phyloP scores from a whole-genome alignment of 2,888 invertebrate genomes.

The Clitarchus hookeri region DNA sequence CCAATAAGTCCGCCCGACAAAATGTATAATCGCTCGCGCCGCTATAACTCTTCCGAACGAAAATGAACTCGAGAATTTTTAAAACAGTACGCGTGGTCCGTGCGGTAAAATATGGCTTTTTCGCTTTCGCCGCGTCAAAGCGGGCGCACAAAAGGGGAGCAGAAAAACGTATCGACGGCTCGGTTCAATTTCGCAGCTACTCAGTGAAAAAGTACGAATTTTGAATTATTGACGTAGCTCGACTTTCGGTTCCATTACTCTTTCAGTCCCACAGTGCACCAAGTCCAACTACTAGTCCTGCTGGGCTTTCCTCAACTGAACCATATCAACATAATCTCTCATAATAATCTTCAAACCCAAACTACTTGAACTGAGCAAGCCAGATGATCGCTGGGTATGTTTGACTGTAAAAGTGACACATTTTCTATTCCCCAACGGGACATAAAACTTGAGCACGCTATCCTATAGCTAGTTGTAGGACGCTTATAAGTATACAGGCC shows the following conservation, averaged over 20 bases:
- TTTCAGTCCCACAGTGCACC: not conserved
- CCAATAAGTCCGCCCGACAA: slow-evolving; percentile 41
- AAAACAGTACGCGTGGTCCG: slow-evolving; percentile 35
- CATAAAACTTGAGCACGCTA: no score
- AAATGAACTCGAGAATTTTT: slow-evolving; percentile 41
- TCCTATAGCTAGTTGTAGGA: no score
- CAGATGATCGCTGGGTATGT: not conserved
- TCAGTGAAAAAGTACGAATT: not conserved
- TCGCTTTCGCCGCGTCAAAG: not conserved
- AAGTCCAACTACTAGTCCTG: not conserved
- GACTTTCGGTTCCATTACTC: not conserved
- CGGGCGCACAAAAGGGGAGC: not conserved
- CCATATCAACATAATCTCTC: not conserved
- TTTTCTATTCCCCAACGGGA: no score
- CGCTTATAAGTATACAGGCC: no score
- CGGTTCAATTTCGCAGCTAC: not conserved
- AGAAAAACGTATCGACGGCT: slow-evolving; percentile 5
- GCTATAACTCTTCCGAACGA: slow-evolving; percentile 36
- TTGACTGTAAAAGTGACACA: no score
- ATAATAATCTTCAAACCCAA: not conserved
- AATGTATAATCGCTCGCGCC: slow-evolving; percentile 35
- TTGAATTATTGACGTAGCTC: not conserved
- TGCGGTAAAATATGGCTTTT: not conserved
- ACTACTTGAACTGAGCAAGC: not conserved
- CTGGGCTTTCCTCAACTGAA: not conserved